Base-by-base conservation (phyloP, 2,113 vertebrate genomes). In the Macrotis lagotis region DNA sequence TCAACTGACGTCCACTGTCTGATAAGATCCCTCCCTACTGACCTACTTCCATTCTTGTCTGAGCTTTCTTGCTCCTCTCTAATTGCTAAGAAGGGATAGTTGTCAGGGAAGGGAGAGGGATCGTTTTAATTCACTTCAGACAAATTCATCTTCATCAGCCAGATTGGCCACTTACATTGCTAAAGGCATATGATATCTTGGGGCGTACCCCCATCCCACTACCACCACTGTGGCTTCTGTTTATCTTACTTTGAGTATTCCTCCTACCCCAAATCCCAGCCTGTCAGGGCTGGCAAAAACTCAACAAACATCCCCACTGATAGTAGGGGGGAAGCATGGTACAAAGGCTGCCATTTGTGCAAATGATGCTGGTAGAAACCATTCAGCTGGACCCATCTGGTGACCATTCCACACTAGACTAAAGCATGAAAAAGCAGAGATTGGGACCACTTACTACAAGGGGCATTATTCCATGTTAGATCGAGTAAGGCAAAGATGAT, bases 91-190 rank as follows among this genome's bases (percentile, higher is more conserved):
- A 83, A n/a, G 66, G 66, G 66, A 24, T 44, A 7, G 66, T n/a
- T 83, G 66, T 83, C 66, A 83, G 66, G n/a, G n/a, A 44, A 83
- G 66, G 66, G 66, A 83, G 66, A 83, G 66, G 66, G 66, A 83
- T 83, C n/a, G n/a, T 83, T 83, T 83, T 83, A 83, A 83, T 83
- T 83, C 66, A 83, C 66, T 83, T 83, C 66, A 83, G 66, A 83
- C 66, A 83, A n/a, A 83, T 83, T 83, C 66, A 83, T 83, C 66
- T 83, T 83, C 66, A 83, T 83, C 66, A 83, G n/a, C 66, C 66
- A 83, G 66, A 83, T 44, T 44, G n/a, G 66, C 66, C 66, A 83
- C 66, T 83, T 83, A 44, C 66, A 83, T 83, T 44, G 66, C 66
- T 83, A 83, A 83, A 83, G 44, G 66, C 37, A 83, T 44, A 7